These are phyloP conservation scores for Drosophila pruinosa DNA, from an alignment of 1,140 invertebrate species.

Conservation along the genomic window DNA sequence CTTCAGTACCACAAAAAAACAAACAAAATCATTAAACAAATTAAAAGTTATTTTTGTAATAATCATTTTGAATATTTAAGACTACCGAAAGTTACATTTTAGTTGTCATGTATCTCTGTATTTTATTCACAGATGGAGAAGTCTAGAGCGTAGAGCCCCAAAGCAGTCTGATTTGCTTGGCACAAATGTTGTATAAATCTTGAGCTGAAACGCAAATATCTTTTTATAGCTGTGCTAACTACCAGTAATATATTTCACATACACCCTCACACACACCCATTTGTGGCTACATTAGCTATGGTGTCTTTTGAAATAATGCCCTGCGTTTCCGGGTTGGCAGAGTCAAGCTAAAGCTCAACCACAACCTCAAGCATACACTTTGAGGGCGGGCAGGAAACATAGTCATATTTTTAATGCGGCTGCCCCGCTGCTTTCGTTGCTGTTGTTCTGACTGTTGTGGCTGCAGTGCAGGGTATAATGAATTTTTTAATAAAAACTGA, in stretches of 20 bases:
- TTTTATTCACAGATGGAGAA: neutral
- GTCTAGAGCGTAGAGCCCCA: no score
- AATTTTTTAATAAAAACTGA: slow-evolving; percentile 67
- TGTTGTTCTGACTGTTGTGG: neutral
- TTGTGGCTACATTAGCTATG: neutral
- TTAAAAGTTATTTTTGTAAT: no score
- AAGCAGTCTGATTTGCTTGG: neutral
- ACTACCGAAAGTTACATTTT: no score
- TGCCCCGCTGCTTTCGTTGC: neutral
- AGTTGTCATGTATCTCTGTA: neutral
- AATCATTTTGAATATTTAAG: no score
- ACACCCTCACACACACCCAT: neutral
- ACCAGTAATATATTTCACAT: neutral
- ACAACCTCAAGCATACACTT: neutral
- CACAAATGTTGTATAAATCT: neutral
- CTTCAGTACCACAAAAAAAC: no score
- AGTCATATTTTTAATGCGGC: neutral
- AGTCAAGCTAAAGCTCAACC: neutral
- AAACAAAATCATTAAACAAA: no score
- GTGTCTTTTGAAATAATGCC: neutral
- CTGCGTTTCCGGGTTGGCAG: neutral
- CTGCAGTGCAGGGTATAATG: slow-evolving; percentile 56
- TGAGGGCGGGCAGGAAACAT: neutral
- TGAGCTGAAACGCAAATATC: neutral
- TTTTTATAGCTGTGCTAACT: neutral